A percentile compares a stretch with the other conserved stretches of the same genome.
Conservation (phyloP, 2,888 invertebrate species). For the Polylopha cassiicola region DNA sequence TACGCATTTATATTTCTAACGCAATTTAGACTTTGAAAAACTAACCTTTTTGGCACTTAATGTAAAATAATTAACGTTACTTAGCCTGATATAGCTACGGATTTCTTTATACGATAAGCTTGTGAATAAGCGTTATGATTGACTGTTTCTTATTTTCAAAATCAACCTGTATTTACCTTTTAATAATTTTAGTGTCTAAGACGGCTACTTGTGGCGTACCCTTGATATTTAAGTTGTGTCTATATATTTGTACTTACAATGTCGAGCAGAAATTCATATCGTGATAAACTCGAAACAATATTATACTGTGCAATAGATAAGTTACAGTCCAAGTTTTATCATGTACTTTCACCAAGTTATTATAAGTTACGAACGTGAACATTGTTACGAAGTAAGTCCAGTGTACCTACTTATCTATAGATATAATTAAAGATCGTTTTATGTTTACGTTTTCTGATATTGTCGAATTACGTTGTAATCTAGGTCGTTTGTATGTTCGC, state of each 20-base stretch:
- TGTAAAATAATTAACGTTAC: slow-evolving; percentile 20
- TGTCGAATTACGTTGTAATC: no score
- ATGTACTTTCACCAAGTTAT: no score
- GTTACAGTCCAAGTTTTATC: no score
- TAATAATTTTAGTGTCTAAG: slow-evolving; percentile 14
- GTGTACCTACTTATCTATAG: no score
- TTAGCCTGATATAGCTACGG: slow-evolving; percentile 15
- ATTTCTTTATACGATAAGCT: slow-evolving; percentile 3
- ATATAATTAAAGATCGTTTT: no score
- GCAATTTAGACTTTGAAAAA: slow-evolving; percentile 17
- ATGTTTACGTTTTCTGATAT: no score
- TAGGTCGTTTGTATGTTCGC: no score
- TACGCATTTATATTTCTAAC: slow-evolving; percentile 14
- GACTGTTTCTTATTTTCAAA: slow-evolving; percentile 7
- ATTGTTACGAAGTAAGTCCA: no score
- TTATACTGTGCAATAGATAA: slow-evolving; percentile 8
- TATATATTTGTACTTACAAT: no score
- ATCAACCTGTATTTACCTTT: slow-evolving; percentile 17
- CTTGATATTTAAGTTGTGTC: slow-evolving; percentile 2
- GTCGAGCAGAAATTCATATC: no score
- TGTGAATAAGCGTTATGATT: slow-evolving; percentile 22
- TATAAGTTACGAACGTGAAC: no score
- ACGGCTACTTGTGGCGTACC: slow-evolving; percentile 20
- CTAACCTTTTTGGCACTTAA: slow-evolving; percentile 21
- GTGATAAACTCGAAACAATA: not conserved